A percentile compares a stretch with the other conserved stretches of the same genome.
Conservation (phyloP, 2,113 vertebrate genomes). For the Hystrix brachyura region DNA sequence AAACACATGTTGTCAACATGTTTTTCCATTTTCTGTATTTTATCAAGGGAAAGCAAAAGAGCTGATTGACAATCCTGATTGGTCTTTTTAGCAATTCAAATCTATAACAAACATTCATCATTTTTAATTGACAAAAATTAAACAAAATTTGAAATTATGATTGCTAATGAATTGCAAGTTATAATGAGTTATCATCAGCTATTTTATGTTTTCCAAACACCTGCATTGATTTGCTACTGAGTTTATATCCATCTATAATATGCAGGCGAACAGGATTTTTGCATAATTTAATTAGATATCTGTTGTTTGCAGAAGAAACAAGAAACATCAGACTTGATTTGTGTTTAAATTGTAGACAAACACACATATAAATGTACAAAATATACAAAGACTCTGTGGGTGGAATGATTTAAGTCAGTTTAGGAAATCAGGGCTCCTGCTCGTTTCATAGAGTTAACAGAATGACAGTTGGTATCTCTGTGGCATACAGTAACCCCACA, state of each 20-base stretch:
- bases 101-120: constrained; percentile 66
- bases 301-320: constrained; percentile 4
- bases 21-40: neutral
- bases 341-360: neutral
- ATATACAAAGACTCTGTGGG: neutral
- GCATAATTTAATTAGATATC: constrained; percentile 54
- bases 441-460: constrained; percentile 6
- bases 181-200: constrained; percentile 20
- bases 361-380: neutral
- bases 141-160: constrained; percentile 66
- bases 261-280: constrained; percentile 46
- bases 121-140: constrained; percentile 72
- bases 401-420: neutral
- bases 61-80: constrained; percentile 40
- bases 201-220: constrained; percentile 55
- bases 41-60: constrained; percentile 17
- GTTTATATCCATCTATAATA: constrained; percentile 29
- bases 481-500: neutral
- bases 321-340: neutral
- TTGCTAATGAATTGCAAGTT: constrained; percentile 49
- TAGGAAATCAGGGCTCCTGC: neutral
- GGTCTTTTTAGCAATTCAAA: constrained; percentile 64
- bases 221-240: neutral
- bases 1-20: constrained; percentile 4
- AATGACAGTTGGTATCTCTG: neutral